Evolutionary conservation across 2,113 vertebrate species (phyloP), one percentile per base, ranked within the genome.

Genomic region (Cisticola juncidis): DNA sequence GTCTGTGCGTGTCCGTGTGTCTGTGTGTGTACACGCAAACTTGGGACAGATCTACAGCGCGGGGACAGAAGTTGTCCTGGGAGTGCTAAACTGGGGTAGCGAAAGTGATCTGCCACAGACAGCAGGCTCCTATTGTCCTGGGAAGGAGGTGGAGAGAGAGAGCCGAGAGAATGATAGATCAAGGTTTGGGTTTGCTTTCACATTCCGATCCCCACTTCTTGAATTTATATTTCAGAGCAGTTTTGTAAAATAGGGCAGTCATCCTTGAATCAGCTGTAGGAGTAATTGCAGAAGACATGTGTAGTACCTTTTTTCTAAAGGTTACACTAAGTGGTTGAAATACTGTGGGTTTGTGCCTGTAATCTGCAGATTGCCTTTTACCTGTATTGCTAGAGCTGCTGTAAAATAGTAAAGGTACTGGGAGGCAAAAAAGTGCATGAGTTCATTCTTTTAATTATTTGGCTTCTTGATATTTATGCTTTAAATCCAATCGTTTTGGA

Each of bases 121-220:
- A 40, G 19, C 57, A 15, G 74, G 47, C 13, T 56, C 20, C 28
- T 21, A 1, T 7, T 48, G 2, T 65, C 35, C 8, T 29, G 33
- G 31, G 21, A 3, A 18, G 7, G 16, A n/a, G 35, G n/a, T 11
- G 90, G 28, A 38, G 51, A 35, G 25, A 11, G 42, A 47, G 19
- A 57, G 10, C 40, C 3, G 3, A 18, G 33, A 5, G n/a, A 14
- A 13, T 56, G 35, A 28, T 47, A 5, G 25, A 5, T 58, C 33
- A 6, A 5, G 61, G 33, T 35, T 40, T 60, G 8, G 9, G 8
- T 50, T 76, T 51, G 12, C 2, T 84, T 74, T 65, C 26, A 18
- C 6, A 1, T 7, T 5, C 26, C 2, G 5, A 3, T 3, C 14
- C 8, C 3, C 6, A 4, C 3, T 19, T 24, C 21, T 8, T 14